Conservation (phyloP, 2,113 vertebrate species). For the Murina feae region DNA sequence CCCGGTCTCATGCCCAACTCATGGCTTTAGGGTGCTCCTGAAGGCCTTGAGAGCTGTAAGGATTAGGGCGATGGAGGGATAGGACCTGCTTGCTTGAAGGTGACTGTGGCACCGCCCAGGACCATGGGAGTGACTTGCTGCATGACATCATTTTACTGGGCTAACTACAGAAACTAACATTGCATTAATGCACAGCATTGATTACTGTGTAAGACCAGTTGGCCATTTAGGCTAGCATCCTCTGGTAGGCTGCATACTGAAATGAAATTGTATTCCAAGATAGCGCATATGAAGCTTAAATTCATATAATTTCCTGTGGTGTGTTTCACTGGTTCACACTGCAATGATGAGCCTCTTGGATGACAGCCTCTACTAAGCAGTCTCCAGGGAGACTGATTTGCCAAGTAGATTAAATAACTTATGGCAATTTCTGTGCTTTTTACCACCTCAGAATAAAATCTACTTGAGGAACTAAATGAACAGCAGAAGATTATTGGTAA, state of each 20-base stretch:
- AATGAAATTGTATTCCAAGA: background rate
- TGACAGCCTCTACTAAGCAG: background rate
- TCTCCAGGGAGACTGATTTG: background rate
- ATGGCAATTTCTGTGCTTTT: background rate
- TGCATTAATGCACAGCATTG: background rate
- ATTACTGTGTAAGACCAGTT: background rate
- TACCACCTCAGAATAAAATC: background rate
- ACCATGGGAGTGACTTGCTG: background rate
- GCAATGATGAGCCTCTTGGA: background rate
- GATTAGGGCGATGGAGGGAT: background rate
- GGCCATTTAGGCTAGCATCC: background rate
- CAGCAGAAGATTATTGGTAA: background rate
- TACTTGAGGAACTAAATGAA: background rate
- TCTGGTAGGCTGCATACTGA: background rate
- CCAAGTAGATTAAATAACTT: background rate
- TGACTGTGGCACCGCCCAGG: background rate
- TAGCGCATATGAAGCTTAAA: background rate
- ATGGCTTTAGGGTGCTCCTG: background rate
- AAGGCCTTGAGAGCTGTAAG: background rate
- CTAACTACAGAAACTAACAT: background rate
- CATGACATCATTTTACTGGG: background rate
- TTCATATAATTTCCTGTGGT: background rate
- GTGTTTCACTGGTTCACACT: background rate
- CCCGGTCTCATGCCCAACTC: background rate
- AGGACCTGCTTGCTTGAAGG: background rate